These are phyloP conservation scores for Hypothenemus hampei DNA, from an alignment of 1,140 invertebrate genomes.

Conservation along the genomic window DNA sequence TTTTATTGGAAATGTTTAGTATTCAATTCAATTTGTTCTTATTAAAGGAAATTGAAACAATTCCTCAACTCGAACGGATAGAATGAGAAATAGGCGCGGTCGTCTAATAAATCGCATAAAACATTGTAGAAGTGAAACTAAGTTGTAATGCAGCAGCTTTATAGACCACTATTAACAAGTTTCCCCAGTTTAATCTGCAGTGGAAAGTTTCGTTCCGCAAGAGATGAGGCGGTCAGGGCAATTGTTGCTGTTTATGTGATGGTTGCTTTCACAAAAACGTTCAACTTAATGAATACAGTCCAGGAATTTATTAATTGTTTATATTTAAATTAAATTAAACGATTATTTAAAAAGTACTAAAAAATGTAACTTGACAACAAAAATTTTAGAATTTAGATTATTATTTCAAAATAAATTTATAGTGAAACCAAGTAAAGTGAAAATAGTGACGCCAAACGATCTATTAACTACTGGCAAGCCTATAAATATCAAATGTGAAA, in stretches of 20 bases:
- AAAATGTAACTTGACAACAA: no score
- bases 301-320: no score
- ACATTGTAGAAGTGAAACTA: constrained; percentile 15
- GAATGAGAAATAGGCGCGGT: constrained; percentile 7
- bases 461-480: constrained; percentile 57
- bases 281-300: no score
- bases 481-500: constrained; percentile 61
- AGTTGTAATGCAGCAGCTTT: constrained; percentile 18
- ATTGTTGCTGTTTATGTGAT: constrained; percentile 6
- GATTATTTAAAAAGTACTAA: no score
- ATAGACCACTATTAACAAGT: constrained; percentile 18
- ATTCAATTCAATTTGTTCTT: background rate
- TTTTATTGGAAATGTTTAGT: background rate
- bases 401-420: no score
- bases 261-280: no score
- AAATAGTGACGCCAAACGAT: constrained; percentile 58
- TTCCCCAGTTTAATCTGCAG: constrained; percentile 23
- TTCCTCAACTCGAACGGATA: no score
- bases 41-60: constrained; percentile 9
- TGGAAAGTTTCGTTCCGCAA: constrained; percentile 11
- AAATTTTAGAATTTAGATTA: no score
- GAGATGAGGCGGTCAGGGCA: constrained; percentile 8
- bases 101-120: constrained; percentile 14
- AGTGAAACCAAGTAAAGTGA: constrained; percentile 69
- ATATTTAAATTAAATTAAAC: no score